These are phyloP conservation scores for Onchidella celtica DNA, from an alignment of 2,888 invertebrate genomes.

Conservation along the genomic window DNA sequence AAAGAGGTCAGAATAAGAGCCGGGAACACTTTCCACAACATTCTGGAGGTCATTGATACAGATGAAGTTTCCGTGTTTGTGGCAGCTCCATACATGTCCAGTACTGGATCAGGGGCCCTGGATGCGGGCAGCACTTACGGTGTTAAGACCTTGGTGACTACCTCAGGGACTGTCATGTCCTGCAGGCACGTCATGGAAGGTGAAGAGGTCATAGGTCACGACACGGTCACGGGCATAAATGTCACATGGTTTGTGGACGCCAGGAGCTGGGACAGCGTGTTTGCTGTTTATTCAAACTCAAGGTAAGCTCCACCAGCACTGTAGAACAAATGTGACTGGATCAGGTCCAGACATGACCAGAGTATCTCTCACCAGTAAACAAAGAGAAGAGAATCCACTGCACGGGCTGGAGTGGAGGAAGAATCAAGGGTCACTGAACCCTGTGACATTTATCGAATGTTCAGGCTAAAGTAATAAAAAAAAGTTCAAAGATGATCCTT, in stretches of 20 bases:
- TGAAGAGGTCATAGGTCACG: not conserved
- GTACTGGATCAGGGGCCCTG: not conserved
- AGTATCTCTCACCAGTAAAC: too few species aligned
- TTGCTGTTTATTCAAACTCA: constrained; percentile 17
- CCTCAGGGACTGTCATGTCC: not conserved
- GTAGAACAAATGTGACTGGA: not conserved
- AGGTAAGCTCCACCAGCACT: too few species aligned
- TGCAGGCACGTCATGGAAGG: constrained; percentile 23
- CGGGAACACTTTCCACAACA: not conserved
- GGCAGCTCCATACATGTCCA: not conserved
- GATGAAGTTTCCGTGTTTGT: not conserved
- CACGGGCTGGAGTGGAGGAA: too few species aligned
- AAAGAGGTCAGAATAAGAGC: not conserved
- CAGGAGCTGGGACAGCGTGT: constrained; percentile 6
- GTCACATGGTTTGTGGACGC: constrained; percentile 28
- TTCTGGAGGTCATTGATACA: not conserved
- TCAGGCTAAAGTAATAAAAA: too few species aligned
- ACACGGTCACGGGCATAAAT: not conserved
- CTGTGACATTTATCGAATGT: too few species aligned
- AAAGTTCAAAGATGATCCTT: too few species aligned
- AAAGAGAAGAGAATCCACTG: too few species aligned
- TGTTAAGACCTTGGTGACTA: not conserved
- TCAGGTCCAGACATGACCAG: not conserved
- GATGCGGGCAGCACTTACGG: not conserved
- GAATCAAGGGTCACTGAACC: too few species aligned